A percentile compares a stretch with the other conserved stretches of the same genome.
phyloP scores from a whole-genome alignment of 2,888 invertebrate species.

The Clunio marinus region DNA sequence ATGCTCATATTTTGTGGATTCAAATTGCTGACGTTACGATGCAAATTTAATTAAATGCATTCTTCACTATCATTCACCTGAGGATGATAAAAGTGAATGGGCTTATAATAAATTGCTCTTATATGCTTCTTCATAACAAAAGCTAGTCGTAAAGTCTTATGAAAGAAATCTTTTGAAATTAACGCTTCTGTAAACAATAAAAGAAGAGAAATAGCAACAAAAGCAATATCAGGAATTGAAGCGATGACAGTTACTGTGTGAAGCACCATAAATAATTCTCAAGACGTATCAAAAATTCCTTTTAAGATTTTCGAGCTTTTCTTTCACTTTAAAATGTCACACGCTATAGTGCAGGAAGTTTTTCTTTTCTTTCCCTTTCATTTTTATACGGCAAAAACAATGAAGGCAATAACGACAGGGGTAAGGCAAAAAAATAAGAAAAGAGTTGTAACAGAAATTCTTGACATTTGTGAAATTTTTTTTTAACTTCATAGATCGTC shows the following conservation, averaged over 20 bases:
- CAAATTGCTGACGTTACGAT: not conserved
- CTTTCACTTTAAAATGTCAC: not conserved
- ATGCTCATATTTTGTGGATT: slow-evolving; percentile 23
- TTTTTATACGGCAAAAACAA: too few relatives aligned
- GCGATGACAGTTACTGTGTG: not conserved
- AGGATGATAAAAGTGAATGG: not conserved
- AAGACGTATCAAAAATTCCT: not conserved
- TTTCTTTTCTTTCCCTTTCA: too few relatives aligned
- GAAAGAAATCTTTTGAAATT: not conserved
- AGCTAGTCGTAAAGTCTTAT: not conserved
- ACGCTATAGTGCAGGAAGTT: not conserved
- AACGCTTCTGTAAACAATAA: not conserved
- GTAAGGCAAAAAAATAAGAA: not conserved
- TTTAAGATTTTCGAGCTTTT: not conserved
- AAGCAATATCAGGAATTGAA: not conserved
- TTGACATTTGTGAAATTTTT: not conserved
- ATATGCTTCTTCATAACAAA: not conserved
- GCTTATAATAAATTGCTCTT: slow-evolving; percentile 16
- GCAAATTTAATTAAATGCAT: slow-evolving; percentile 35
- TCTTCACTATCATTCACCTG: slow-evolving; percentile 1
- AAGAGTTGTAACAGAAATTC: not conserved
- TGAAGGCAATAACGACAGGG: not conserved
- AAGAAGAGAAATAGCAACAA: too few relatives aligned
- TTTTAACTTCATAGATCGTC: too few relatives aligned
- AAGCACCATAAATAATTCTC: slow-evolving; percentile 6